Evolutionary conservation across 2,113 vertebrate species (phyloP), one percentile per base, ranked within the genome.

Genomic region (Nothoprocta perdicaria): DNA sequence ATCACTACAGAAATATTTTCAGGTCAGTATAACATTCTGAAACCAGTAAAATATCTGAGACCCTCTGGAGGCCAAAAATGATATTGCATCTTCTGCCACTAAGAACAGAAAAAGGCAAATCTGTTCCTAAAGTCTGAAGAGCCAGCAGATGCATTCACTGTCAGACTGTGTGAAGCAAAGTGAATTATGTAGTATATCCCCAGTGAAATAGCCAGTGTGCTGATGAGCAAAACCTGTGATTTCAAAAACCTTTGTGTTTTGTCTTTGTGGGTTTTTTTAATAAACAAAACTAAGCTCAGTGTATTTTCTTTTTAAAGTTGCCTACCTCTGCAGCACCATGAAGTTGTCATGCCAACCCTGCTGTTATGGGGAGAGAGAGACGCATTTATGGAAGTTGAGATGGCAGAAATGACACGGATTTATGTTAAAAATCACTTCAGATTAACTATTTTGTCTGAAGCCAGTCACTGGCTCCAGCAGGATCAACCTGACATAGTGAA

Each of bases 401-500:
- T 99, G 99, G 99, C 99, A 10, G 99, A 99, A 97, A 97, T 98
- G 10, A 99, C 99, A 89, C 98, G 98, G 60, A 97, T 98, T 82
- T 99, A 99, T 94, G 98, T 99, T 94, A 98, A 98, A 95, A 99
- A 99, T 91, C 98, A 98, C 87, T 99, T 99, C 97, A 98, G 99
- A 89, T 98, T 99, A 86, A 99, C 98, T 94, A 98, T 99, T 95
- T 98, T 99, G 90, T 99, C 99, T 27, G 98, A 99, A 78, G 98
- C 98, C 81, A 99, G 99, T 69, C 99, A 99, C 40, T 99, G 99
- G 99, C 98, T 99, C 94, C 99, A 99, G 96, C 99, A 99, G 97
- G 99, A 99, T 97, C 99, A 99, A 97, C 99, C 99, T 16, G 98
- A 99, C 71, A 98, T 99, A 61, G 99, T 99, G 71, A 99, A 99